phyloP scores from a whole-genome alignment of 2,113 vertebrate genomes.

The Bufo gargarizans region DNA sequence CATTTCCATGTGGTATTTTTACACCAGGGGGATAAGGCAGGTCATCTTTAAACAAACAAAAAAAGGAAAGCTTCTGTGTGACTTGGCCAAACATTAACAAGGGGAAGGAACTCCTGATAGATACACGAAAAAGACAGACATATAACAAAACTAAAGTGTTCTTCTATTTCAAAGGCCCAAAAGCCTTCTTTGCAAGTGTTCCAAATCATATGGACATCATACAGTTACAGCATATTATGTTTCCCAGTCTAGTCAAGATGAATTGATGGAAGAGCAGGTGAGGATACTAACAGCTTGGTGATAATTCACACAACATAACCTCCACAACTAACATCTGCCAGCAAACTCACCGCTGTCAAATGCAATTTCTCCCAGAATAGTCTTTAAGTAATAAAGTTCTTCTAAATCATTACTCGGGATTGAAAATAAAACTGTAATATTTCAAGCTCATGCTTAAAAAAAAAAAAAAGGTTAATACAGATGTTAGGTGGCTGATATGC shows the following conservation, averaged over 20 bases:
- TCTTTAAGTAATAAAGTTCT: slow-evolving; percentile 69
- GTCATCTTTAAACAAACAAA: slow-evolving; percentile 75
- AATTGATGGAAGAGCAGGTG: slow-evolving; percentile 70
- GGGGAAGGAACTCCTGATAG: slow-evolving; percentile 63
- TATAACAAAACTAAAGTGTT: slow-evolving; percentile 63
- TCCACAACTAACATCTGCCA: slow-evolving; percentile 65
- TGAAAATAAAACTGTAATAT: slow-evolving; percentile 62
- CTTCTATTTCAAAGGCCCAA: slow-evolving; percentile 34
- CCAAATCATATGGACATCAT: slow-evolving; percentile 37
- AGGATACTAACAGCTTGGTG: slow-evolving; percentile 65
- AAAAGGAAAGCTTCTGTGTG: slow-evolving; percentile 74
- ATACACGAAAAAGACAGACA: slow-evolving; percentile 61
- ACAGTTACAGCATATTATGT: slow-evolving; percentile 50
- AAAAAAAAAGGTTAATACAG: slow-evolving; percentile 79
- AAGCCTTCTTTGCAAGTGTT: slow-evolving; percentile 28
- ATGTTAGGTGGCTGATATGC: slow-evolving; percentile 84
- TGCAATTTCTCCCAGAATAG: slow-evolving; percentile 61
- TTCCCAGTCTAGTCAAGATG: slow-evolving; percentile 64
- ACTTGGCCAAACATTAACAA: slow-evolving; percentile 72
- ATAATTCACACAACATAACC: slow-evolving; percentile 72
- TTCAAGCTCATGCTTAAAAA: slow-evolving; percentile 65
- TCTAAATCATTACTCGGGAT: slow-evolving; percentile 66
- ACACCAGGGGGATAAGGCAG: slow-evolving; percentile 71
- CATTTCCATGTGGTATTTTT: slow-evolving; percentile 80
- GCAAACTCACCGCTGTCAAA: slow-evolving; percentile 63